Percentiles rank a stretch among this genome's conserved stretches.
These are phyloP conservation scores for Antitype chi DNA, from an alignment of 2,888 invertebrate genomes.

Conservation along the genomic window DNA sequence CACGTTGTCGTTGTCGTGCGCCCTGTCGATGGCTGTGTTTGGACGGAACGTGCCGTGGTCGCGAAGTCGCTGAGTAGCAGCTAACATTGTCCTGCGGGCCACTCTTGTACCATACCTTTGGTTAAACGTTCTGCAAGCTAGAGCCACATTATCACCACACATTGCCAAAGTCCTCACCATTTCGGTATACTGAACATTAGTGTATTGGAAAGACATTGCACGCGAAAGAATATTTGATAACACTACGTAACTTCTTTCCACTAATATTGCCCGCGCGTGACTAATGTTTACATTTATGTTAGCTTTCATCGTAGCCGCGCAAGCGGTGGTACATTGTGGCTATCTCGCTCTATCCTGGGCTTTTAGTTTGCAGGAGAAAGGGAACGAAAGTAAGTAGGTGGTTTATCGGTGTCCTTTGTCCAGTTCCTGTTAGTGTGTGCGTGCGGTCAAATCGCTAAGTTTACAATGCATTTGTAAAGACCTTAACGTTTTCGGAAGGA, in stretches of 20 bases:
- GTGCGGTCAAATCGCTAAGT: background rate
- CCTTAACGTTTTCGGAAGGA: background rate
- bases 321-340: background rate
- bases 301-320: conserved; percentile 16
- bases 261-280: background rate
- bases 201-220: conserved; percentile 7
- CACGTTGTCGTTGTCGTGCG: too few relatives aligned
- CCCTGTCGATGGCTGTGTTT: background rate
- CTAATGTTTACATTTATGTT: conserved; percentile 13
- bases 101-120: conserved; percentile 5
- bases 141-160: conserved; percentile 16
- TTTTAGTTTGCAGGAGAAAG: conserved; percentile 15
- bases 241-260: too few relatives aligned
- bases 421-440: conserved; percentile 12
- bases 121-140: conserved; percentile 7
- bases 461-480: conserved; percentile 7
- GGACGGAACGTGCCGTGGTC: conserved; percentile 1
- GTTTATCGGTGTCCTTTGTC: background rate
- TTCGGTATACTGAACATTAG: conserved; percentile 12
- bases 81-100: background rate
- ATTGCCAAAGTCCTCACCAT: background rate
- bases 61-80: conserved; percentile 10
- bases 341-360: conserved; percentile 7
- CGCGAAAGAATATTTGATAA: too few relatives aligned
- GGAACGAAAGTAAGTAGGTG: background rate